phyloP scores from a whole-genome alignment of 1,140 invertebrate genomes.

The Trachelipus rathkii region DNA sequence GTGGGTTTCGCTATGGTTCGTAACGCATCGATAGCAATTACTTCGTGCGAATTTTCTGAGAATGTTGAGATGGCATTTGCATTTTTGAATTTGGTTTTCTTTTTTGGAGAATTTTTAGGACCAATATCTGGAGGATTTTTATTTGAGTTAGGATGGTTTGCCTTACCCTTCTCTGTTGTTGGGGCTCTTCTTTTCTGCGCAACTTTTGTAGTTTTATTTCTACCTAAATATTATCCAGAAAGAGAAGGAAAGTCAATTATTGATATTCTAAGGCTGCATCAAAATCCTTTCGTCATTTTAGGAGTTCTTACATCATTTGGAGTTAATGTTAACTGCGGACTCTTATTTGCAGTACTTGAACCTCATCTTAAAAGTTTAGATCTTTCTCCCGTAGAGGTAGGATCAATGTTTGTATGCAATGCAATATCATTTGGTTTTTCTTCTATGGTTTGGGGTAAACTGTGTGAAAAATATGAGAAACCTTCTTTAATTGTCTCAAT shows the following conservation, averaged over 20 bases:
- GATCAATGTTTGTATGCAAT: conserved; percentile 81
- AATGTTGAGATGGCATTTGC: conserved; percentile 21
- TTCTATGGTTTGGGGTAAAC: conserved; percentile 72
- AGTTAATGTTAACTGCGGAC: conserved; percentile 74
- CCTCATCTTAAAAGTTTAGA: conserved; percentile 71
- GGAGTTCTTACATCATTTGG: conserved; percentile 65
- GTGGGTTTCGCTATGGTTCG: conserved; percentile 17
- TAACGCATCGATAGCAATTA: conserved; percentile 12
- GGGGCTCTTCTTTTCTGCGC: conserved; percentile 46
- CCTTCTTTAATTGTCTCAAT: conserved; percentile 65
- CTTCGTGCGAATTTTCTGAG: conserved; percentile 20
- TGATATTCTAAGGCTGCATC: conserved; percentile 52
- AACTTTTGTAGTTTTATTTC: conserved; percentile 34
- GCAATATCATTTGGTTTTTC: conserved; percentile 77
- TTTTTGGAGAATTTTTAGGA: conserved; percentile 34
- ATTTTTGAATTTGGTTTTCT: not conserved
- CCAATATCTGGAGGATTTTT: conserved; percentile 47
- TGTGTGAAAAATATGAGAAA: conserved; percentile 64
- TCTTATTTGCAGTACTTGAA: conserved; percentile 73
- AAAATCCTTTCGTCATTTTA: conserved; percentile 52
- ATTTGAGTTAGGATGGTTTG: conserved; percentile 47
- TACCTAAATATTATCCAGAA: conserved; percentile 45
- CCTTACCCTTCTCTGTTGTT: conserved; percentile 48
- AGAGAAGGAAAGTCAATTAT: conserved; percentile 55
- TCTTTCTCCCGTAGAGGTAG: conserved; percentile 67